Percentiles rank a stretch among this genome's conserved stretches.
These are phyloP conservation scores for Nudaria mundana DNA, from an alignment of 2,888 invertebrate genomes.

Conservation along the genomic window DNA sequence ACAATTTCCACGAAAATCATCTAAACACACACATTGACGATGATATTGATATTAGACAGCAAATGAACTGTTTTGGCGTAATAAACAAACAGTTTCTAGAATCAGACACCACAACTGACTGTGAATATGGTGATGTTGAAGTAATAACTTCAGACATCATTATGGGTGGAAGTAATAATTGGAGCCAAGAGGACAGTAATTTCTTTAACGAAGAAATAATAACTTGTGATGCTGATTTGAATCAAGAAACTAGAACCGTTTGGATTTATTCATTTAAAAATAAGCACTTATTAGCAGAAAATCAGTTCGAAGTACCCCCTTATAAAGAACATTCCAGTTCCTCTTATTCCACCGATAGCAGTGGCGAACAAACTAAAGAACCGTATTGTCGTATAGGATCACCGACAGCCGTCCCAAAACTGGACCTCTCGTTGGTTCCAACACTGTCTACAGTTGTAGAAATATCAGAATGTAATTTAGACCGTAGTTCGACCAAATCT, in stretches of 20 bases:
- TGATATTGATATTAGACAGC: constrained; percentile 29
- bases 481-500: constrained; percentile 22
- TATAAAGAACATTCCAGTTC: constrained; percentile 35
- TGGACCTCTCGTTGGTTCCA: constrained; percentile 49
- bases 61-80: constrained; percentile 51
- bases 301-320: constrained; percentile 40
- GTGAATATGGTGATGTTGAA: constrained; percentile 31
- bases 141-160: constrained; percentile 22
- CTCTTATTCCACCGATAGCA: constrained; percentile 38
- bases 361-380: constrained; percentile 25
- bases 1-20: constrained; percentile 10
- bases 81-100: constrained; percentile 41
- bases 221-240: constrained; percentile 33
- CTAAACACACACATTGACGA: constrained; percentile 11
- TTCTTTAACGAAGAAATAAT: constrained; percentile 35
- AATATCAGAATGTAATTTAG: constrained; percentile 50
- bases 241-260: constrained; percentile 48
- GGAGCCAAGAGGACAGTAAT: constrained; percentile 24
- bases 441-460: constrained; percentile 65
- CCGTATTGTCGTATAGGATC: constrained; percentile 41
- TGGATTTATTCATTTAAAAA: constrained; percentile 69
- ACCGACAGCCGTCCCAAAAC: constrained; percentile 57
- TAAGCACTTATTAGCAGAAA: constrained; percentile 45
- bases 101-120: constrained; percentile 49
- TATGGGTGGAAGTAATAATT: constrained; percentile 19